Base-by-base conservation (phyloP, 2,797 vertebrate genomes). In the Platalea minor region DNA sequence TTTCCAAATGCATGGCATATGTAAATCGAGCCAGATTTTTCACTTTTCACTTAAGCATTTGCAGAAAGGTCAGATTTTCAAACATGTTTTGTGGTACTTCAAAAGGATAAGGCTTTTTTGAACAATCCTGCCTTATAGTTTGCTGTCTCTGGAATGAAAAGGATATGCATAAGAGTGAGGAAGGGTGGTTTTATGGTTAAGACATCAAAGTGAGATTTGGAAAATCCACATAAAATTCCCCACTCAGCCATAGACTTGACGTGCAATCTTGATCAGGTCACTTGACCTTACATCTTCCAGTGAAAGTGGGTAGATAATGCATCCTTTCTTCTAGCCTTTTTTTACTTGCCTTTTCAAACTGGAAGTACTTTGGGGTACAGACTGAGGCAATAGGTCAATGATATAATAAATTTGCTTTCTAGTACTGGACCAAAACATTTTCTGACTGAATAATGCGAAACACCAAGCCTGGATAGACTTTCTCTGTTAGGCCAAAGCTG, bases 181-280 rank as follows among this genome's bases (percentile, higher is more conserved):
- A 75, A 83, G 72, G 10, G 53, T 83, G 89, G 54, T 91, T 96
- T 89, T 91, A 91, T 65, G 94, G 89, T 92, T 93, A 95, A 95
- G 68, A 94, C 89, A 96, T 94, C 91, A 93, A 96, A 95, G 91
- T 59, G 43, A 84, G 85, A 89, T 91, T 93, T 95, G 60, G 79
- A 94, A 93, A 94, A 94, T 92, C 64, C 95, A 94, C 82, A 95
- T 93, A 92, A 86, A 88, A 95, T 89, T 96, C 54, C 69, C 16
- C 19, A 9, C 79, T 83, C 91, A 89, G 39, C 13, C 9, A 1
- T 7, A 91, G 87, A 80, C 14, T 83, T 45, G 35, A 75, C 0
- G 1, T 45, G 39, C 64, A 54, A 2, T 72, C 91, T 92, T 88
- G 76, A 64, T 91, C 79, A 72, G 82, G 57, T 91, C 89, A 56